Evolutionary conservation across 2,888 invertebrate species (phyloP).

Genomic region (Pseudococcus jackbeardsleyi): DNA sequence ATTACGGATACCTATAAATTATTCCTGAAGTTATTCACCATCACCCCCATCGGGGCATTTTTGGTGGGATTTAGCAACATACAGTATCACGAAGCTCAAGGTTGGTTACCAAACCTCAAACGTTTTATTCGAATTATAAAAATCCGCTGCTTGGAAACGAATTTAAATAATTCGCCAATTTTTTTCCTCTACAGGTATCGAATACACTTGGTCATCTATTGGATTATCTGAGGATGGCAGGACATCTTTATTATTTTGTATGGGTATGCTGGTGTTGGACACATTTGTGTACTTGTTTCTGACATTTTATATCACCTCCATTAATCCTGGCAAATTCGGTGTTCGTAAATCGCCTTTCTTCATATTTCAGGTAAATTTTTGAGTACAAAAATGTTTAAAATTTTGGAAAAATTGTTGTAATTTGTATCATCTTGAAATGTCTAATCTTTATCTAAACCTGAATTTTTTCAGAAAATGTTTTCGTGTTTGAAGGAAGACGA

Average conservation of each 20-base stretch:
- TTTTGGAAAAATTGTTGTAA: not conserved
- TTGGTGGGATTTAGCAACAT: constrained; percentile 3
- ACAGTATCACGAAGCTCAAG: not conserved
- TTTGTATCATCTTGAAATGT: not conserved
- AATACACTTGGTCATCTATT: not conserved
- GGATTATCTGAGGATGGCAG: not conserved
- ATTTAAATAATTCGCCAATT: not conserved
- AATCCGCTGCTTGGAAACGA: not conserved
- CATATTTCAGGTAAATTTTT: constrained; percentile 16
- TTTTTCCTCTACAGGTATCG: not conserved
- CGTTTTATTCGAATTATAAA: not conserved
- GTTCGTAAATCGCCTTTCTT: constrained; percentile 52
- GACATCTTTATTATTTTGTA: not conserved
- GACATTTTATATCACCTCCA: constrained; percentile 23
- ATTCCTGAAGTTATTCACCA: not conserved
- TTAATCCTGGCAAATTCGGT: constrained; percentile 58
- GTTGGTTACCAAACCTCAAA: not conserved
- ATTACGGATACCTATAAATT: not conserved
- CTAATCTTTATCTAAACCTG: not conserved
- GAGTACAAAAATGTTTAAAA: not conserved
- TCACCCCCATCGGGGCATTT: constrained; percentile 19
- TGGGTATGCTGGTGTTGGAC: constrained; percentile 44
- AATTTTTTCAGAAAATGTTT: not conserved
- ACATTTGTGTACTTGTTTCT: constrained; percentile 36
- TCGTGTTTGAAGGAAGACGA: not conserved